These are phyloP conservation scores for Yoshiicerus persimilis DNA, from an alignment of 1,140 invertebrate species.

Conservation along the genomic window DNA sequence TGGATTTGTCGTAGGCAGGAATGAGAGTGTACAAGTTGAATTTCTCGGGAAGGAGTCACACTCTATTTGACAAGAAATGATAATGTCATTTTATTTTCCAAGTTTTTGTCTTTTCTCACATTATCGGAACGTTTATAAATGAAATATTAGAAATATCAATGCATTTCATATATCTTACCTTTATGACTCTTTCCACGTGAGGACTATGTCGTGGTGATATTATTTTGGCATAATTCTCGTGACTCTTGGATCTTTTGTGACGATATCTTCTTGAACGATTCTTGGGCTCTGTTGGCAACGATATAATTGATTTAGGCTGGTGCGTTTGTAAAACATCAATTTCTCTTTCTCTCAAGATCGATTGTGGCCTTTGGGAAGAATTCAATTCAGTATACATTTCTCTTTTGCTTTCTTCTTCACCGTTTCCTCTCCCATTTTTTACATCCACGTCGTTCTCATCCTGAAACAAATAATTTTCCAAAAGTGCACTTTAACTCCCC, in stretches of 20 bases:
- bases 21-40: neutral
- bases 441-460: neutral
- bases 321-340: neutral
- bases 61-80: neutral
- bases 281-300: conserved; percentile 21
- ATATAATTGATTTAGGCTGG: conserved; percentile 26
- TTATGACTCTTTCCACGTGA: conserved; percentile 38
- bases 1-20: neutral
- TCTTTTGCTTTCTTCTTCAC: neutral
- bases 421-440: neutral
- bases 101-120: neutral
- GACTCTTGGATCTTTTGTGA: conserved; percentile 47
- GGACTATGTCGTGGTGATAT: conserved; percentile 39
- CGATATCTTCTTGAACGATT: conserved; percentile 38
- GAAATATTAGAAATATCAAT: neutral
- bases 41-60: conserved; percentile 31
- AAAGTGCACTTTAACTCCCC: neutral
- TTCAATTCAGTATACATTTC: conserved; percentile 44
- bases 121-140: neutral
- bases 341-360: conserved; percentile 35
- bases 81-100: neutral
- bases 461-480: neutral
- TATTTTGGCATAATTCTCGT: conserved; percentile 48
- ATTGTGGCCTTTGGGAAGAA: conserved; percentile 39
- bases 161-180: neutral